These are phyloP conservation scores for Peromyscus melanophrys DNA, from an alignment of 2,797 vertebrate species.

Conservation along the genomic window DNA sequence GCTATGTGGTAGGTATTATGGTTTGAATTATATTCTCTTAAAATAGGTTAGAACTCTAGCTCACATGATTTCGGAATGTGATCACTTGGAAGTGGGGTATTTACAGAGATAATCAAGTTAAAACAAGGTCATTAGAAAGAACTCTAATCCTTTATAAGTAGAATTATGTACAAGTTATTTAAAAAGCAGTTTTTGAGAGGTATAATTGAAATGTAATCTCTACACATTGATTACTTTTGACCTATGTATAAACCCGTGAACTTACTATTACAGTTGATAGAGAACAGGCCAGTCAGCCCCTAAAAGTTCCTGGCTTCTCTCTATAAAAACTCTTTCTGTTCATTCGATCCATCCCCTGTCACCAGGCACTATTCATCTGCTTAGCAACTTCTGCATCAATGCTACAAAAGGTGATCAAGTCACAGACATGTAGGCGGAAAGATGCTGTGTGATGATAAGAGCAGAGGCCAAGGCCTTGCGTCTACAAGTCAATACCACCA, in stretches of 20 bases:
- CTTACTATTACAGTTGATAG: neutral
- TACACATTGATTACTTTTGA: neutral
- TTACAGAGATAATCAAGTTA: neutral
- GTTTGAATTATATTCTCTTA: neutral
- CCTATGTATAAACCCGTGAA: neutral
- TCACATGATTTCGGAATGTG: neutral
- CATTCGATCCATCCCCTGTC: neutral
- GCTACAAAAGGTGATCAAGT: neutral
- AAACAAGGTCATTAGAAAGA: neutral
- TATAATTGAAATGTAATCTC: neutral
- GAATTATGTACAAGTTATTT: neutral
- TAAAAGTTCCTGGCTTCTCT: neutral
- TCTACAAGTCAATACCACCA: neutral
- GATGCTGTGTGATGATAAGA: neutral
- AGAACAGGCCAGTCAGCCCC: neutral
- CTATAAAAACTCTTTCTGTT: neutral
- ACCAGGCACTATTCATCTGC: neutral
- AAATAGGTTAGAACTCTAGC: neutral
- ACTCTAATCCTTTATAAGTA: neutral
- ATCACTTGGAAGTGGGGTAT: neutral
- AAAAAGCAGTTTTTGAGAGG: neutral
- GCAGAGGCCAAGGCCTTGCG: neutral
- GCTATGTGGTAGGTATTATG: neutral
- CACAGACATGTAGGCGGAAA: neutral
- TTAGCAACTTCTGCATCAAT: neutral